Evolutionary conservation across 2,113 vertebrate genomes (phyloP).

Genomic region (Eulemur rufifrons): DNA sequence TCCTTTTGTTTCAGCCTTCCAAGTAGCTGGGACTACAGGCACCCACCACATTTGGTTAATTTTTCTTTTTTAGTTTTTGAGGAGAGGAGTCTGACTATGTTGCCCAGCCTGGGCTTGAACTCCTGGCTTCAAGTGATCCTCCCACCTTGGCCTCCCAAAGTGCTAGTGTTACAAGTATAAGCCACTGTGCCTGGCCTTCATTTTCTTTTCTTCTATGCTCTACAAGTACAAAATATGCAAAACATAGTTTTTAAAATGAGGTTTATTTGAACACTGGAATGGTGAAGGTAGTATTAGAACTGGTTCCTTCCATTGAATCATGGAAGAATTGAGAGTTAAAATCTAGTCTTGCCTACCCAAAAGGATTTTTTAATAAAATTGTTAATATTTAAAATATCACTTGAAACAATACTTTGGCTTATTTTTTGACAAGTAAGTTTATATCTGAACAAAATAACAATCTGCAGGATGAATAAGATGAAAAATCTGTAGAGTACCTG

Average conservation of each 20-base stretch:
- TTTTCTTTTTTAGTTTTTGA: too few relatives aligned
- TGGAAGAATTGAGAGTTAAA: not conserved
- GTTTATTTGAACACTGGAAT: not conserved
- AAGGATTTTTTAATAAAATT: not conserved
- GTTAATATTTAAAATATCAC: not conserved
- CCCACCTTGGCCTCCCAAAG: too few relatives aligned
- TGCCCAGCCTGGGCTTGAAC: too few relatives aligned
- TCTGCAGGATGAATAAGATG: not conserved
- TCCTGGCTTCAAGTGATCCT: too few relatives aligned
- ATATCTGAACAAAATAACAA: constrained; percentile 2
- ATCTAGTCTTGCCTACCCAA: not conserved
- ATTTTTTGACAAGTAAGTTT: not conserved
- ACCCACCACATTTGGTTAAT: too few relatives aligned
- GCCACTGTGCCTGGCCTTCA: not conserved
- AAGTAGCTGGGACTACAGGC: too few relatives aligned
- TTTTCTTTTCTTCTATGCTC: constrained; percentile 2
- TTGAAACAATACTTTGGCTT: not conserved
- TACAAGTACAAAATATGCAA: not conserved
- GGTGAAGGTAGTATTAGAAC: not conserved
- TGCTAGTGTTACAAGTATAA: too few relatives aligned
- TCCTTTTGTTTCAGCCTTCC: too few relatives aligned
- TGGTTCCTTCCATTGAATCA: not conserved
- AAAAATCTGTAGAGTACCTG: not conserved
- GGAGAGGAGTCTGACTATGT: too few relatives aligned
- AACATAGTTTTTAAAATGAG: not conserved